A percentile compares a stretch with the other conserved stretches of the same genome.
Evolutionary conservation across 2,888 invertebrate genomes (phyloP).

Genomic region (Morpho achilles): DNA sequence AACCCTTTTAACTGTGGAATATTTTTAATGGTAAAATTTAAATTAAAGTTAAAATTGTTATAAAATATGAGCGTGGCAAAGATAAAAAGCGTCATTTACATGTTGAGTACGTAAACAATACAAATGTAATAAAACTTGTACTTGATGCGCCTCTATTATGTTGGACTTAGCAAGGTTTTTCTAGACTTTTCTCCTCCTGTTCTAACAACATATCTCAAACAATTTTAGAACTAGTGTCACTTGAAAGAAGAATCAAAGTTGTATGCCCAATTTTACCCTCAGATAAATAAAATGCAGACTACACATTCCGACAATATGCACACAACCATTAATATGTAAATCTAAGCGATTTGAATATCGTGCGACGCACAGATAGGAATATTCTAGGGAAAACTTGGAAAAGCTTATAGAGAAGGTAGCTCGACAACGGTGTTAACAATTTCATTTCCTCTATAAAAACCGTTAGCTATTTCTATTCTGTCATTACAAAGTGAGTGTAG

Average conservation of each 20-base stretch:
- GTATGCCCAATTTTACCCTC: neutral
- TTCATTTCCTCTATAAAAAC: too few relatives aligned
- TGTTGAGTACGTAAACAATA: neutral
- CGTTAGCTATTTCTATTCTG: too few relatives aligned
- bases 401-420: neutral
- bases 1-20: too few relatives aligned
- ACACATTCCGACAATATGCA: conserved; percentile 19
- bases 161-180: neutral
- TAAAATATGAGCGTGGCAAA: neutral
- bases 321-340: conserved; percentile 30
- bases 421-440: neutral
- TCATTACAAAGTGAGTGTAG: too few relatives aligned
- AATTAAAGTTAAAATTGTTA: too few relatives aligned
- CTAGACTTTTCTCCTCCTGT: neutral
- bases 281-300: neutral
- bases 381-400: conserved; percentile 1
- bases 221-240: neutral
- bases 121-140: neutral
- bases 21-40: too few relatives aligned
- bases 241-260: neutral
- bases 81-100: neutral
- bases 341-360: conserved; percentile 20
- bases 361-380: conserved; percentile 5
- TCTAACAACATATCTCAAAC: neutral
- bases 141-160: neutral